phyloP scores from a whole-genome alignment of 2,113 vertebrate species.

The Ginglymostoma cirratum region DNA sequence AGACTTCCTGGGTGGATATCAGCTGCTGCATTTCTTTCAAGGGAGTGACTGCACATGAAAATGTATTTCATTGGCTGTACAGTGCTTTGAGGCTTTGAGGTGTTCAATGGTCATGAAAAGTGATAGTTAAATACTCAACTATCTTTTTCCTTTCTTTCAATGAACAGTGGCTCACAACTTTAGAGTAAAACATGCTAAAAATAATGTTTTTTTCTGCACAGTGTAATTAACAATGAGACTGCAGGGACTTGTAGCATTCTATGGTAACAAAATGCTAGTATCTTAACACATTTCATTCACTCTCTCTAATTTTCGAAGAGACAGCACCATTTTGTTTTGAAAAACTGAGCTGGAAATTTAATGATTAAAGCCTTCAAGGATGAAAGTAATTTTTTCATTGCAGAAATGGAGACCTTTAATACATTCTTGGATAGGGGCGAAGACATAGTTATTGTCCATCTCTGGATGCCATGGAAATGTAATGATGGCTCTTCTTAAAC shows the following conservation, averaged over 20 bases:
- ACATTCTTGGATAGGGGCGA: not conserved
- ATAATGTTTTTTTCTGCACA: not conserved
- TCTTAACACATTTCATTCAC: not conserved
- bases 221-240: not conserved
- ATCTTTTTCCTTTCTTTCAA: not conserved
- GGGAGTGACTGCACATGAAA: not conserved
- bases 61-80: not conserved
- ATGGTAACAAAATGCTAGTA: not conserved
- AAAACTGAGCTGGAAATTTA: not conserved
- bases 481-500: not conserved
- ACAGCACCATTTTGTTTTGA: not conserved
- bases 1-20: not conserved
- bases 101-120: not conserved
- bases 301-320: not conserved
- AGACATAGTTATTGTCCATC: not conserved
- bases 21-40: not conserved
- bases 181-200: not conserved
- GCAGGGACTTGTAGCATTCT: not conserved
- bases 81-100: not conserved
- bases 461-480: not conserved
- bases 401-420: not conserved
- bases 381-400: not conserved
- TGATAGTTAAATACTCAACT: not conserved
- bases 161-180: not conserved
- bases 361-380: not conserved